phyloP scores from a whole-genome alignment of 2,113 vertebrate genomes.

The Pollachius pollachius region DNA sequence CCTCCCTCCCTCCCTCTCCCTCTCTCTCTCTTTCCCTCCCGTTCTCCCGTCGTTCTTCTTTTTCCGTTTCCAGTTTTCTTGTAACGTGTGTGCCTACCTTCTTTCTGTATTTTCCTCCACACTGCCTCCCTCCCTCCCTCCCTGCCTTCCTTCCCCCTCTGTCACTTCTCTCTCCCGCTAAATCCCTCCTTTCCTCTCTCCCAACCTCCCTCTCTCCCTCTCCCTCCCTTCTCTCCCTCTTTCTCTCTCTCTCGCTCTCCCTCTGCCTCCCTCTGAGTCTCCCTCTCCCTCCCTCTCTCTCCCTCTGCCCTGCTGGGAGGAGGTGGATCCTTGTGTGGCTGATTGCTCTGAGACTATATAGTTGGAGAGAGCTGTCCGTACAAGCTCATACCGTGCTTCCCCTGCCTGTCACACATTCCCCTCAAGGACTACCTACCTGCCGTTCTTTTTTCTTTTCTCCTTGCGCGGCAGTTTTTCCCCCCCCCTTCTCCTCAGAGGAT shows the following conservation, averaged over 20 bases:
- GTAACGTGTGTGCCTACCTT: conserved; percentile 20
- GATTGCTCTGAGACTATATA: conserved; percentile 79
- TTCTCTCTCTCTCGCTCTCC: conserved; percentile 20
- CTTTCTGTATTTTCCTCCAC: conserved; percentile 28
- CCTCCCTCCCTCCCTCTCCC: conserved; percentile 25
- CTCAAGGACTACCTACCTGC: conserved; percentile 60
- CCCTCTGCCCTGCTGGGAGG: conserved; percentile 62
- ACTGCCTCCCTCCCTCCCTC: conserved; percentile 12
- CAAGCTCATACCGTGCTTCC: conserved; percentile 70
- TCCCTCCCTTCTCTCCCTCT: neutral
- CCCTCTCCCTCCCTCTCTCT: conserved; percentile 33
- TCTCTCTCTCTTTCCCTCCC: conserved; percentile 21
- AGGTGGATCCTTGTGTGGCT: conserved; percentile 73
- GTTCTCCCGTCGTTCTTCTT: conserved; percentile 28
- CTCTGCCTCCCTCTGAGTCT: conserved; percentile 21
- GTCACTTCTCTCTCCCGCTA: conserved; percentile 20
- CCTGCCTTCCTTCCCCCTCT: conserved; percentile 15
- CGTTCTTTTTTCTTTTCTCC: conserved; percentile 14
- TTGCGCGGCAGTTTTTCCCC: neutral
- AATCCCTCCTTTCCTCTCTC: conserved; percentile 14
- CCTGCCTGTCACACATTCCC: conserved; percentile 64
- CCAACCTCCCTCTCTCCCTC: conserved; percentile 23
- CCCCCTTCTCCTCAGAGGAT: conserved; percentile 59
- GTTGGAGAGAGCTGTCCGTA: conserved; percentile 69
- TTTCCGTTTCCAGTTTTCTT: too few relatives aligned